Evolutionary conservation across 2,113 vertebrate species (phyloP).

Genomic region (Himantopus leucocephalus): DNA sequence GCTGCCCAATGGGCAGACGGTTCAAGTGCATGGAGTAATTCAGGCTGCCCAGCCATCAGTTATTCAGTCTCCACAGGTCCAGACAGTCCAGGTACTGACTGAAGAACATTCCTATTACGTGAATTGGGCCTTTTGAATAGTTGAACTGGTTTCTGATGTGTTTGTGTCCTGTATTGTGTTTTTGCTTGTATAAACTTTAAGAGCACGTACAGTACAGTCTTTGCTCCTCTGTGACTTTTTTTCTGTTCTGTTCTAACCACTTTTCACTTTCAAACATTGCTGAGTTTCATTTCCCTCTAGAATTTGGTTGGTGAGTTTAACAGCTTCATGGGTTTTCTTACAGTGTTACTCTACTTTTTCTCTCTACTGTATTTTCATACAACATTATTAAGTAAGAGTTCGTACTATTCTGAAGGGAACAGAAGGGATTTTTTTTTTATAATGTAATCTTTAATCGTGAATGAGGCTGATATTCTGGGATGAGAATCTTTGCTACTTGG

Average conservation of each 20-base stretch:
- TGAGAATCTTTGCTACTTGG: not conserved
- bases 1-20: constrained; percentile 96
- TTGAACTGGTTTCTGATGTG: not conserved
- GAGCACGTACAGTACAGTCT: not conserved
- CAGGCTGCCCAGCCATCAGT: constrained; percentile 97
- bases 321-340: not conserved
- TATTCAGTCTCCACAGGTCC: constrained; percentile 97
- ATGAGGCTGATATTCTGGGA: not conserved
- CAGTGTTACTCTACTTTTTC: not conserved
- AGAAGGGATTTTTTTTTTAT: not conserved
- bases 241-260: not conserved
- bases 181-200: not conserved
- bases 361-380: not conserved
- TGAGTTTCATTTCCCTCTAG: constrained; percentile 23
- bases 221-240: not conserved
- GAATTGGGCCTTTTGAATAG: not conserved
- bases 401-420: not conserved
- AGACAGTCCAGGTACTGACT: constrained; percentile 91
- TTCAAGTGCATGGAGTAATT: constrained; percentile 98
- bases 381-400: not conserved
- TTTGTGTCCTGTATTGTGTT: not conserved
- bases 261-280: constrained; percentile 3
- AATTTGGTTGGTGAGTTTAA: constrained; percentile 5
- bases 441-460: not conserved
- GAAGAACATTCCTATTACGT: constrained; percentile 4